Base-by-base conservation (phyloP, 2,797 vertebrate genomes). In the Chloroceryle inda region DNA sequence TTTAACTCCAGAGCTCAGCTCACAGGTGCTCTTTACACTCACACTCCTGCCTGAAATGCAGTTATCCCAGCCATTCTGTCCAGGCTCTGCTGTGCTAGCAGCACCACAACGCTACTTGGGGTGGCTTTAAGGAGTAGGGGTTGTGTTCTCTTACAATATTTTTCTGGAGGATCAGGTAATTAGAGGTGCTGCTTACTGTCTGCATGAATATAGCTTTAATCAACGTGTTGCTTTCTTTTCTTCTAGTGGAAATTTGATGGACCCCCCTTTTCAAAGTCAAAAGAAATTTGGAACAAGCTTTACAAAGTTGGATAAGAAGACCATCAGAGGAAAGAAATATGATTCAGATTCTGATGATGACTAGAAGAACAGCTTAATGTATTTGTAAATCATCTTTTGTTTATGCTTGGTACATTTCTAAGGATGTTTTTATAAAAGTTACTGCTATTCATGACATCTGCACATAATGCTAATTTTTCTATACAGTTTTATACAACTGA, bases 301-400 rank as follows among this genome's bases (percentile, higher is more conserved):
- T 94, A 99, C 98, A 38, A 99, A 99, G 96, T 85, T 99, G 98
- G 99, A 99, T 96, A 99, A 99, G 98, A 99, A 99, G 98, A 99
- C 98, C 47, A 99, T 99, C 97, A 98, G 99, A 98, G 99, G 99
- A 72, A 98, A 98, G 97, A 98, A 96, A 61, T 99, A 99, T 3
- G 99, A 99, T 96, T 99, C 99, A 5, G 99, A 99, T 96, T 99
- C 99, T 59, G 99, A 99, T 87, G 99, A 99, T 66, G 99, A 99
- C 97, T 99, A 99, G 96, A 96, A 78, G 10, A 83, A 37, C 53
- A 59, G 1, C 83, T 86, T 59, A 75, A 95, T 88, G 85, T 96
- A 84, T 97, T 96, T 97, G 56, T 97, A 97, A 95, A 96, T 93
- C 92, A 75, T 95, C 84, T 97, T 96, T 97, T 97, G 92, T 97